These are phyloP conservation scores for Bufotes viridis DNA, from an alignment of 2,797 vertebrate genomes.

Conservation along the genomic window DNA sequence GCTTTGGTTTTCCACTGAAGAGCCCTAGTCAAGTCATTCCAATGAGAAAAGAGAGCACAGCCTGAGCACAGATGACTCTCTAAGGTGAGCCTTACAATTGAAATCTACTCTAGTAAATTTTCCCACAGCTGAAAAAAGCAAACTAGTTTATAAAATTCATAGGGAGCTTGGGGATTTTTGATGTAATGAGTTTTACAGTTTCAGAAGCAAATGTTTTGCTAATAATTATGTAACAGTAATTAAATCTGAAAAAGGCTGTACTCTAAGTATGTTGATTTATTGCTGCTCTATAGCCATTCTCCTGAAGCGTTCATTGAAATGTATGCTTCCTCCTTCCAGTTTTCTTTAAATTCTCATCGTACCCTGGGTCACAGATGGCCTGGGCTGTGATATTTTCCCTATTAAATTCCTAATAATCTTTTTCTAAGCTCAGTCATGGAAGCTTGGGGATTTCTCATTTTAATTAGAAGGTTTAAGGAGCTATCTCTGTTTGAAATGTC, in stretches of 20 bases:
- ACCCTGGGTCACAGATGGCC: slow-evolving; percentile 97
- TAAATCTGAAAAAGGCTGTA: slow-evolving; percentile 89
- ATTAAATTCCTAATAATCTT: slow-evolving; percentile 99
- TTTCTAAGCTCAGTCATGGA: slow-evolving; percentile 87
- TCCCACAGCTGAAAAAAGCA: slow-evolving; percentile 75
- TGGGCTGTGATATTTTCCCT: slow-evolving; percentile 94
- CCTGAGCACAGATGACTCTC: slow-evolving; percentile 47
- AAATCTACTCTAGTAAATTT: slow-evolving; percentile 69
- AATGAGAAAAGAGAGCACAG: slow-evolving; percentile 40
- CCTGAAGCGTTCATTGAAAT: slow-evolving; percentile 80
- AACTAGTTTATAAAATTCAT: slow-evolving; percentile 82
- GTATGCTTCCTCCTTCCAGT: slow-evolving; percentile 77
- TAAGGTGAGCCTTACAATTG: slow-evolving; percentile 70
- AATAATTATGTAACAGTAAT: slow-evolving; percentile 92
- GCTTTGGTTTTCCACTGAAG: slow-evolving; percentile 44
- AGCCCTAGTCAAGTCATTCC: slow-evolving; percentile 40
- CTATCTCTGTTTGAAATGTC: slow-evolving; percentile 90
- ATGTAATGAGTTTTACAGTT: slow-evolving; percentile 86
- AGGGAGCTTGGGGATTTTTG: slow-evolving; percentile 83
- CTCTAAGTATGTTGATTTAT: slow-evolving; percentile 89
- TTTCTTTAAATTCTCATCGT: slow-evolving; percentile 91
- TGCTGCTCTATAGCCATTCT: slow-evolving; percentile 81
- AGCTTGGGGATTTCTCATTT: slow-evolving; percentile 97
- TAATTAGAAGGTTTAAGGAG: slow-evolving; percentile 99
- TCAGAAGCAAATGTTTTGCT: slow-evolving; percentile 85